phyloP scores from a whole-genome alignment of 2,888 invertebrate species.

The Leptinotarsa rubiginosa region DNA sequence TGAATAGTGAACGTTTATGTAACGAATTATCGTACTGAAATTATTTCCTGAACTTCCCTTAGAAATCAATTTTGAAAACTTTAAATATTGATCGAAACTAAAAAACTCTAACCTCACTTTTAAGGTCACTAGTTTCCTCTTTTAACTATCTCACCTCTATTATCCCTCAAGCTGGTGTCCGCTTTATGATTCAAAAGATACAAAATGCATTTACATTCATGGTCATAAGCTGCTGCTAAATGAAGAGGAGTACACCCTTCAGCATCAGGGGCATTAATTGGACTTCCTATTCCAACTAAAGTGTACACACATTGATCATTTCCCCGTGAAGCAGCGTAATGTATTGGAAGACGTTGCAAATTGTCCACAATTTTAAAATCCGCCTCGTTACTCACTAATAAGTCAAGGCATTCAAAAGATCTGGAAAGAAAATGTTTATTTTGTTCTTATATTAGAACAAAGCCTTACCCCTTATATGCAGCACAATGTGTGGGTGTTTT shows the following conservation, averaged over 20 bases:
- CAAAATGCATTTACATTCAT: constrained; percentile 70
- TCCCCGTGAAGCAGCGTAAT: constrained; percentile 72
- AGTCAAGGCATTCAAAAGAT: constrained; percentile 72
- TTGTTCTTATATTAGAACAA: not conserved
- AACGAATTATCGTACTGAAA: too few species aligned
- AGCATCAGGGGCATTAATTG: constrained; percentile 69
- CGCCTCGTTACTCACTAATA: constrained; percentile 71
- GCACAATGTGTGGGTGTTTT: constrained; percentile 74
- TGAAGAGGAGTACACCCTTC: constrained; percentile 74
- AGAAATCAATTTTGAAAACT: too few species aligned
- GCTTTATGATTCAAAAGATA: constrained; percentile 71
- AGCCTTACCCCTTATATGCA: constrained; percentile 69
- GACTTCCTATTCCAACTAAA: constrained; percentile 70
- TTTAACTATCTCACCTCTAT: constrained; percentile 55
- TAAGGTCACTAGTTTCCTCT: too few species aligned
- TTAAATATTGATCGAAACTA: too few species aligned
- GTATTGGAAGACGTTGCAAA: constrained; percentile 70
- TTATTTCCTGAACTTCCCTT: too few species aligned
- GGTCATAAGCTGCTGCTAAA: constrained; percentile 70
- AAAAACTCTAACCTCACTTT: too few species aligned
- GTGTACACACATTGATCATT: constrained; percentile 71
- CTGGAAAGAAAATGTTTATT: constrained; percentile 57
- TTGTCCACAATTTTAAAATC: constrained; percentile 70
- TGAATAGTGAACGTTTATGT: too few species aligned
- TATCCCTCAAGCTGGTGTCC: constrained; percentile 69